Evolutionary conservation across 1,140 invertebrate genomes (phyloP).

Genomic region (Scaptomyza montana): DNA sequence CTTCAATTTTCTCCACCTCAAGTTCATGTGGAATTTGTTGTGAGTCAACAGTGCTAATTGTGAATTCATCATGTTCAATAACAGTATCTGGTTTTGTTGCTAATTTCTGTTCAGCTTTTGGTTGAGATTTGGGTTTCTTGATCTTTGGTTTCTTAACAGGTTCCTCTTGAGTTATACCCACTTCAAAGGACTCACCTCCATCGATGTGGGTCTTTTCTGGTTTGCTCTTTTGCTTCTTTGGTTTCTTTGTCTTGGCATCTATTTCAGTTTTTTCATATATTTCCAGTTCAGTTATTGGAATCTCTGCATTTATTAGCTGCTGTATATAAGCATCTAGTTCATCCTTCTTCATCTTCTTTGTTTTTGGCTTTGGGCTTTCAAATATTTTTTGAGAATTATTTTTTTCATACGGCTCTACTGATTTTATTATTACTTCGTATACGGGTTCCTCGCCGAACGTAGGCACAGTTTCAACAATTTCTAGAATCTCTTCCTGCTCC

Average conservation of each 20-base stretch:
- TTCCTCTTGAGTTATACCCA: constrained; percentile 61
- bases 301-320: constrained; percentile 75
- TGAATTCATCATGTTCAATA: constrained; percentile 48
- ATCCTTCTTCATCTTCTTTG: constrained; percentile 72
- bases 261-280: constrained; percentile 81
- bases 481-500: constrained; percentile 62
- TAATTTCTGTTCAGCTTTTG: constrained; percentile 6
- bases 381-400: constrained; percentile 43
- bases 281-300: constrained; percentile 80
- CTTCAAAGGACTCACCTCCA: constrained; percentile 55
- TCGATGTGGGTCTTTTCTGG: constrained; percentile 23
- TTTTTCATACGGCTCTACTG: constrained; percentile 47
- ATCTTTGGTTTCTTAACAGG: constrained; percentile 57
- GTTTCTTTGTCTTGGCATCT: constrained; percentile 71
- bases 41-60: constrained; percentile 46
- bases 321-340: constrained; percentile 81
- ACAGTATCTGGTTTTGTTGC: constrained; percentile 9
- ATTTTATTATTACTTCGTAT: constrained; percentile 76
- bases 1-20: not conserved
- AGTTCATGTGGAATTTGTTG: constrained; percentile 23
- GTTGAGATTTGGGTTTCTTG: constrained; percentile 54
- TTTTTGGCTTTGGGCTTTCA: constrained; percentile 52
- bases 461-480: constrained; percentile 66
- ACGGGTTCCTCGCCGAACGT: constrained; percentile 69
- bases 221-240: constrained; percentile 73